Conservation (phyloP, 2,888 invertebrate genomes). For the Mantis religiosa region DNA sequence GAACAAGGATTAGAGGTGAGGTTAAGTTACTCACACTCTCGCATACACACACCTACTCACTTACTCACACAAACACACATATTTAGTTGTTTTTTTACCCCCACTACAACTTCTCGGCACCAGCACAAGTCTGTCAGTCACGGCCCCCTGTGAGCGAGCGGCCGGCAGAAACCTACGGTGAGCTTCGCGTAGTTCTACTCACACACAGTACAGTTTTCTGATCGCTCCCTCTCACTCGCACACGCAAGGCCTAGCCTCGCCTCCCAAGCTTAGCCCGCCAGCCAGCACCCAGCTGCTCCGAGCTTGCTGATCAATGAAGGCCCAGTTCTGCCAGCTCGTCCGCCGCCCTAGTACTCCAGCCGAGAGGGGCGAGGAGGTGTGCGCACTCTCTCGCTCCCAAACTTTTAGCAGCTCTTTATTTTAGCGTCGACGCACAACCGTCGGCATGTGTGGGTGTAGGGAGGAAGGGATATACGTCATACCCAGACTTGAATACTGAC, state of each 20-base stretch:
- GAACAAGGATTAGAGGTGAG: not conserved
- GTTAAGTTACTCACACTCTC: not conserved
- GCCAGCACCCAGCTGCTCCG: conserved; percentile 20
- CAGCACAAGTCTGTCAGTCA: not conserved
- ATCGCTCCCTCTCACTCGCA: not conserved
- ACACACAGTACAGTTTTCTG: not conserved
- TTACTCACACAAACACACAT: not conserved
- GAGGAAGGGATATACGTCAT: not conserved
- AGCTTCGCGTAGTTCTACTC: not conserved
- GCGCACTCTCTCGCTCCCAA: not conserved
- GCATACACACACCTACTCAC: not conserved
- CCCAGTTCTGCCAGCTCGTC: not conserved
- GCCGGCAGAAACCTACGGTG: not conserved
- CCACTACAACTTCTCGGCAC: not conserved
- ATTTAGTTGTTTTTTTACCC: not conserved
- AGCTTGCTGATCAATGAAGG: conserved; percentile 26
- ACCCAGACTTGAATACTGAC: not conserved
- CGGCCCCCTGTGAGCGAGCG: not conserved
- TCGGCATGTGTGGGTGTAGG: not conserved
- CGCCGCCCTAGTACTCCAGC: conserved; percentile 5
- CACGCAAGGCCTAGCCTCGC: not conserved
- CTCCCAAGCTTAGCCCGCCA: not conserved
- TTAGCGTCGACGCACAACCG: conserved; percentile 16
- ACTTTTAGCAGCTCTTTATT: conserved; percentile 22
- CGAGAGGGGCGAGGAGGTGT: not conserved